phyloP scores from a whole-genome alignment of 2,113 vertebrate species.

The Eretmochelys imbricata region DNA sequence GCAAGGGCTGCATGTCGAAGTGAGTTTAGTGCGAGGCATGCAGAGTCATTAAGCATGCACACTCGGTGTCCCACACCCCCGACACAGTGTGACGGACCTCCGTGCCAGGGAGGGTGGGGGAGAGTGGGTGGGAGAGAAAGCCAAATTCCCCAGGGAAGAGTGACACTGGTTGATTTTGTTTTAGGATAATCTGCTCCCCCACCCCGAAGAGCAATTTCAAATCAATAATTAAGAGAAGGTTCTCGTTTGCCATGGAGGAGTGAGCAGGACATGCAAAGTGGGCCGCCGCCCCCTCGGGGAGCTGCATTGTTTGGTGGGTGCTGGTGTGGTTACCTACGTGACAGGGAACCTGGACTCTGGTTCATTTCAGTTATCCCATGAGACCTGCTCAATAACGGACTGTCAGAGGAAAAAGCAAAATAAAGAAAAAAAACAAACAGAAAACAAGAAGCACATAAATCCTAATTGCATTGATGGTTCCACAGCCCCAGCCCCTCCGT shows the following conservation, averaged over 20 bases:
- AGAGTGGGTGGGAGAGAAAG: neutral
- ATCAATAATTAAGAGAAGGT: constrained; percentile 16
- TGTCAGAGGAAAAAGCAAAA: constrained; percentile 86
- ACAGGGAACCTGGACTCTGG: constrained; percentile 85
- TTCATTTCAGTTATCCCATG: constrained; percentile 96
- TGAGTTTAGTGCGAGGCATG: constrained; percentile 58
- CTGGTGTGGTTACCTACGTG: constrained; percentile 88
- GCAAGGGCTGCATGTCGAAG: neutral
- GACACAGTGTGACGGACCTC: neutral
- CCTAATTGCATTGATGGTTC: constrained; percentile 29
- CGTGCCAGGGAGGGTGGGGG: constrained; percentile 39
- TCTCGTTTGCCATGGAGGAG: constrained; percentile 61
- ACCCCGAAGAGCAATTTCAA: constrained; percentile 5
- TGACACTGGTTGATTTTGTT: neutral
- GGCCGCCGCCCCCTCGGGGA: constrained; percentile 16
- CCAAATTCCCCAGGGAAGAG: constrained; percentile 16
- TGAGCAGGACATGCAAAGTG: constrained; percentile 80
- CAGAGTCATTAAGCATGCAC: constrained; percentile 65
- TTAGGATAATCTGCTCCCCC: rapidly evolving
- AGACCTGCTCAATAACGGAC: constrained; percentile 98
- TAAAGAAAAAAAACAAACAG: constrained; percentile 71
- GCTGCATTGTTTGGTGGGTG: constrained; percentile 50
- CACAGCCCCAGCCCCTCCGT: neutral
- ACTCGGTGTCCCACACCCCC: constrained; percentile 14
- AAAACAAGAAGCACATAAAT: constrained; percentile 75